Conservation (phyloP, 2,888 invertebrate genomes). For the Glaucopsyche alexis region DNA sequence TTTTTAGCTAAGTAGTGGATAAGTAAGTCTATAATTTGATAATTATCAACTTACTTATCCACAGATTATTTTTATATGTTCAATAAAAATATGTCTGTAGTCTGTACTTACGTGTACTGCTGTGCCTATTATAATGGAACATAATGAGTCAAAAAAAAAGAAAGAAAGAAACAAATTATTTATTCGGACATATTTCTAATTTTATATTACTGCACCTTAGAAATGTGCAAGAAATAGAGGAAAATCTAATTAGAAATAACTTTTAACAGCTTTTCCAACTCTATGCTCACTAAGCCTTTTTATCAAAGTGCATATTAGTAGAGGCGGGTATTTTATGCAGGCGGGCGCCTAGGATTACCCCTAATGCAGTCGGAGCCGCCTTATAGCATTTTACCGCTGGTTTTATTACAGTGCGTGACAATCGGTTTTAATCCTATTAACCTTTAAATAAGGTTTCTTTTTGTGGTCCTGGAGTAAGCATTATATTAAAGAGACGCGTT, state of each 20-base stretch:
- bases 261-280: constrained; percentile 8
- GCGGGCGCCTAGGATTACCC: constrained; percentile 11
- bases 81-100: too few relatives aligned
- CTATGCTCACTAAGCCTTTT: constrained; percentile 1
- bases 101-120: too few relatives aligned
- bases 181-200: not conserved
- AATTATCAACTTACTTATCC: too few relatives aligned
- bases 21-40: too few relatives aligned
- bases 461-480: not conserved
- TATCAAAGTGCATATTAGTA: constrained; percentile 21
- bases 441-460: constrained; percentile 21
- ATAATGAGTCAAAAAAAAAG: too few relatives aligned
- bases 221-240: not conserved
- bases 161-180: too few relatives aligned
- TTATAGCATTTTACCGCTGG: not conserved
- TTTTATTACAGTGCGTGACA: constrained; percentile 13
- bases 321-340: constrained; percentile 21
- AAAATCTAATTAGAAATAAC: constrained; percentile 3
- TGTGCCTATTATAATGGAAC: too few relatives aligned
- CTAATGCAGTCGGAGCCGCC: constrained; percentile 4
- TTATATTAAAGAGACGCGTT: not conserved
- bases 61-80: too few relatives aligned
- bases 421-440: not conserved
- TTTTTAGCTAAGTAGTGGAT: too few relatives aligned
- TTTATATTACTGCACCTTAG: not conserved